A percentile compares a stretch with the other conserved stretches of the same genome.
Evolutionary conservation across 2,888 invertebrate species (phyloP).

Genomic region (Trissonchulus sp.): DNA sequence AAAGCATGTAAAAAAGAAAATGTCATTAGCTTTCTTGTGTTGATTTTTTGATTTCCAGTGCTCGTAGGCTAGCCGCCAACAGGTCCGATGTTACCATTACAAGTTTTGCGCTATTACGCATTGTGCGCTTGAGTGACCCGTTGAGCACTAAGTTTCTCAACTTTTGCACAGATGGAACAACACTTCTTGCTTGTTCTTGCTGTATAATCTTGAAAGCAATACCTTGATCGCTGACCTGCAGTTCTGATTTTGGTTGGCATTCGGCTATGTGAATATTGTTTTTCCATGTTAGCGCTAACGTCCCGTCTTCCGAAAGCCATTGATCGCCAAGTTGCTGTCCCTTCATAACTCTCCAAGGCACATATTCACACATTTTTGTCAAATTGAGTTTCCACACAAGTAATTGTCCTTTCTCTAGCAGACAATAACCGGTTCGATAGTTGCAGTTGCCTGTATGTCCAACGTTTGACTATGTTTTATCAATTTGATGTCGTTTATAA

Average conservation of each 20-base stretch:
- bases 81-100: constrained; percentile 1
- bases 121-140: not conserved
- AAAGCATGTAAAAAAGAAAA: not conserved
- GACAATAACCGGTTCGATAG: not conserved
- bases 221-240: constrained; percentile 1
- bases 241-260: too few relatives aligned
- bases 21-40: not conserved
- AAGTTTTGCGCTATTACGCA: not conserved
- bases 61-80: constrained; percentile 6
- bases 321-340: not conserved
- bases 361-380: constrained; percentile 5
- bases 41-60: not conserved
- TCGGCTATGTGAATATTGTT: not conserved
- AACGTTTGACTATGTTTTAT: not conserved
- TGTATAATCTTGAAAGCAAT: not conserved
- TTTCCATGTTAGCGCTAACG: constrained; percentile 5
- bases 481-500: not conserved
- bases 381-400: not conserved
- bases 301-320: not conserved
- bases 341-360: not conserved
- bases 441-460: not conserved
- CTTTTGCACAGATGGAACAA: not conserved
- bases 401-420: not conserved
- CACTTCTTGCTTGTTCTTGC: not conserved
- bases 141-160: too few relatives aligned